These are phyloP conservation scores for Semnornis frantzii DNA, from an alignment of 2,113 vertebrate genomes.

Conservation along the genomic window DNA sequence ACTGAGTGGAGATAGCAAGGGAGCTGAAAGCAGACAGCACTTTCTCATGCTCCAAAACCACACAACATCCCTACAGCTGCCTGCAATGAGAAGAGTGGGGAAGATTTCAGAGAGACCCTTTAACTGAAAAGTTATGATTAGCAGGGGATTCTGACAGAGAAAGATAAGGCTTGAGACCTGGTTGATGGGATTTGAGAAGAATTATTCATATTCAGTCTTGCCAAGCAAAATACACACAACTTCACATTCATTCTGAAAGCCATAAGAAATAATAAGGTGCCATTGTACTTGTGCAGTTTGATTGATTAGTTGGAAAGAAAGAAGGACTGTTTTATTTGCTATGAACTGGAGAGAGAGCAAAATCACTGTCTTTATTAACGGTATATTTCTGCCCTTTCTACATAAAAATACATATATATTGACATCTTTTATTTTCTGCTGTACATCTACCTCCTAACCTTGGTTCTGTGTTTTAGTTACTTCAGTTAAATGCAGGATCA, in stretches of 20 bases:
- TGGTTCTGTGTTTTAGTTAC: not conserved
- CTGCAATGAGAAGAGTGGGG: not conserved
- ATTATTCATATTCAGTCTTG: not conserved
- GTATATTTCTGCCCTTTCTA: not conserved
- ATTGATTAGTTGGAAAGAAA: not conserved
- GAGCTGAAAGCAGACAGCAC: not conserved
- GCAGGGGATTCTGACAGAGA: not conserved
- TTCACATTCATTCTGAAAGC: not conserved
- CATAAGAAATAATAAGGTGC: not conserved
- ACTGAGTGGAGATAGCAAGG: not conserved
- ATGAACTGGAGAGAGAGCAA: not conserved
- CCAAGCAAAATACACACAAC: conserved; percentile 28
- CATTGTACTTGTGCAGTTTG: not conserved
- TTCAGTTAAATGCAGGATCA: not conserved
- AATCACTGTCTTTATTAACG: not conserved
- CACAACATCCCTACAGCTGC: not conserved
- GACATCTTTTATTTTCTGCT: not conserved
- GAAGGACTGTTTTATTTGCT: not conserved
- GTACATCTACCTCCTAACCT: not conserved
- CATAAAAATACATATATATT: not conserved
- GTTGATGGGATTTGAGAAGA: not conserved
- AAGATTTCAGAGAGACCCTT: not conserved
- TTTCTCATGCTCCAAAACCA: not conserved
- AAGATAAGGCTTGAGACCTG: not conserved
- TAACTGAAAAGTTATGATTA: not conserved